A percentile compares a stretch with the other conserved stretches of the same genome.
Conservation (phyloP, 1,140 invertebrate species). For the Geopemphigus sp. region DNA sequence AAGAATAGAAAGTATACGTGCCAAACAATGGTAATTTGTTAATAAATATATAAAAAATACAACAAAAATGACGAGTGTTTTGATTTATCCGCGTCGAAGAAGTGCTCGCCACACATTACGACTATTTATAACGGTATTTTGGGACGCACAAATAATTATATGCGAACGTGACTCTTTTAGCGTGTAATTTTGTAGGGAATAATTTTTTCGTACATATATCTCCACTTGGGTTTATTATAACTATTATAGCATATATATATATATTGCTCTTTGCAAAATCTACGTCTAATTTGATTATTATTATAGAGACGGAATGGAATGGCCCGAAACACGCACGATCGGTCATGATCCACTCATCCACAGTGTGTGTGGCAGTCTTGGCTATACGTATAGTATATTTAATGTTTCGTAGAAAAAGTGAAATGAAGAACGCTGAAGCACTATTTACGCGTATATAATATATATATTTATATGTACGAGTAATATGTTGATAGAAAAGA, state of each 20-base stretch:
- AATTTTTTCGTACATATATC: neutral
- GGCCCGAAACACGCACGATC: neutral
- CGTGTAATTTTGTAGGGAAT: constrained; percentile 30
- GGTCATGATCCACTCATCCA: neutral
- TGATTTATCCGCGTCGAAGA: constrained; percentile 21
- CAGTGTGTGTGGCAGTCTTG: neutral
- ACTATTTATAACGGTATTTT: constrained; percentile 28
- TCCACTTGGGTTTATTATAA: constrained; percentile 19
- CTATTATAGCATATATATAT: neutral
- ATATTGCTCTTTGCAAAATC: neutral
- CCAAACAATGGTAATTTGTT: constrained; percentile 26
- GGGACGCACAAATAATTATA: constrained; percentile 34
- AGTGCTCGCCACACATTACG: constrained; percentile 23
- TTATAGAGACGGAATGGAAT: neutral
- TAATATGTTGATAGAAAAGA: neutral
- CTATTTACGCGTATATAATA: neutral
- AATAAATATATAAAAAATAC: constrained; percentile 6
- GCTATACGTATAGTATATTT: no score
- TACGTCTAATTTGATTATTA: constrained; percentile 19
- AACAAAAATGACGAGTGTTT: constrained; percentile 14
- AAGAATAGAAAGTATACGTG: constrained; percentile 32
- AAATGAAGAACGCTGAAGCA: neutral
- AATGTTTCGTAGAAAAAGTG: neutral
- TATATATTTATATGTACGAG: neutral
- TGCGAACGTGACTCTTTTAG: constrained; percentile 32